Conservation (phyloP, 2,797 vertebrate genomes). For the Nasua narica region DNA sequence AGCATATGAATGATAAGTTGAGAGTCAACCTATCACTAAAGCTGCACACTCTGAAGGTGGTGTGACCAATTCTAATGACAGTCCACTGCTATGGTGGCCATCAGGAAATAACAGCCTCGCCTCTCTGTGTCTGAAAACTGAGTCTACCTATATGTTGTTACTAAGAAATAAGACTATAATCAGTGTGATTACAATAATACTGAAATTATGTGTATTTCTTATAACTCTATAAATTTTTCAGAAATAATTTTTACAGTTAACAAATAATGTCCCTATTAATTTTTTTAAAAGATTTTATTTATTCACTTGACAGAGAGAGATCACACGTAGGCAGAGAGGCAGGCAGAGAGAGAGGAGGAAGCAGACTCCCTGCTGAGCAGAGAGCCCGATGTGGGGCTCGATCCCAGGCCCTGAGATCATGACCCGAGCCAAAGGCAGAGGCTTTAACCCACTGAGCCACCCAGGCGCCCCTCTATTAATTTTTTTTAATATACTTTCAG, state of each 20-base stretch:
- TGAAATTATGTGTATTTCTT: neutral
- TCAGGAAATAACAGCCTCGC: neutral
- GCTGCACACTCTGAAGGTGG: neutral
- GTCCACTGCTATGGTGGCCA: neutral
- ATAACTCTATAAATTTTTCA: neutral
- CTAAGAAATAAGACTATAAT: too few species aligned
- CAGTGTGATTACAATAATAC: neutral
- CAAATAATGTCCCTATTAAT: neutral
- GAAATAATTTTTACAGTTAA: neutral
- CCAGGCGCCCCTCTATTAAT: too few species aligned
- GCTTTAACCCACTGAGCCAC: too few species aligned
- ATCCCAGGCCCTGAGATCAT: too few species aligned
- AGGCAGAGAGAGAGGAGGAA: too few species aligned
- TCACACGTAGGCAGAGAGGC: too few species aligned
- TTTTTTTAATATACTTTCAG: neutral
- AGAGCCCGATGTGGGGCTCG: too few species aligned
- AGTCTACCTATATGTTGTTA: neutral
- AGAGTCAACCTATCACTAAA: neutral
- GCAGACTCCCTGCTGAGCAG: too few species aligned
- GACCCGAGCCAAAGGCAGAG: too few species aligned
- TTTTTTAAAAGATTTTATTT: neutral
- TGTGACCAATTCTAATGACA: accelerated
- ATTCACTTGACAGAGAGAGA: too few species aligned
- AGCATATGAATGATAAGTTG: neutral
- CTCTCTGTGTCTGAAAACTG: neutral